Evolutionary conservation across 1,140 invertebrate species (phyloP).

Genomic region (Cydia splendana): DNA sequence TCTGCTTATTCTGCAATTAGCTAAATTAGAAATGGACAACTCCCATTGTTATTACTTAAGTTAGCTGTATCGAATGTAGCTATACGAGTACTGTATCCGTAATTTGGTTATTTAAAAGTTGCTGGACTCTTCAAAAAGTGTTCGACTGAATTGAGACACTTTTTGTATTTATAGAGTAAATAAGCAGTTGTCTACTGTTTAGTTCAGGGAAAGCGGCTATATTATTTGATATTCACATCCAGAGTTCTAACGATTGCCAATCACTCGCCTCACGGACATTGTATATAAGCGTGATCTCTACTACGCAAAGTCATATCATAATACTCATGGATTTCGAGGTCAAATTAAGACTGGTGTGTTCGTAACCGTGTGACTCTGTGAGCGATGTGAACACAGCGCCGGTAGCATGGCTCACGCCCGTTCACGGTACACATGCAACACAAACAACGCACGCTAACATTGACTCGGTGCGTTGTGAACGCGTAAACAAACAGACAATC

Average conservation of each 20-base stretch:
- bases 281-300: background rate
- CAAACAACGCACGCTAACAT: background rate
- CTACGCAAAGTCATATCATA: too few relatives aligned
- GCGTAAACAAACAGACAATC: slow-evolving; percentile 4
- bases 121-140: background rate
- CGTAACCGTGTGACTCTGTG: background rate
- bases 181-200: slow-evolving; percentile 6
- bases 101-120: background rate
- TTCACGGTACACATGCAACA: slow-evolving; percentile 16
- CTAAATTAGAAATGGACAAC: background rate
- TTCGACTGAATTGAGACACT: background rate
- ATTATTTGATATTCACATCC: background rate
- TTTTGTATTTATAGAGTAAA: background rate
- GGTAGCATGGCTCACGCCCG: slow-evolving; percentile 11
- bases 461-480: slow-evolving; percentile 5
- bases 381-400: background rate
- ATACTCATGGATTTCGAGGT: too few relatives aligned
- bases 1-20: slow-evolving; percentile 14
- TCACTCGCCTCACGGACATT: background rate
- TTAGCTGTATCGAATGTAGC: background rate
- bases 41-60: background rate
- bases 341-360: background rate
- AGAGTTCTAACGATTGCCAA: background rate
- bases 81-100: background rate
- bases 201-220: background rate